A percentile compares a stretch with the other conserved stretches of the same genome.
Evolutionary conservation across 2,113 vertebrate genomes (phyloP).

Genomic region (Chaetorhynchus papuensis): DNA sequence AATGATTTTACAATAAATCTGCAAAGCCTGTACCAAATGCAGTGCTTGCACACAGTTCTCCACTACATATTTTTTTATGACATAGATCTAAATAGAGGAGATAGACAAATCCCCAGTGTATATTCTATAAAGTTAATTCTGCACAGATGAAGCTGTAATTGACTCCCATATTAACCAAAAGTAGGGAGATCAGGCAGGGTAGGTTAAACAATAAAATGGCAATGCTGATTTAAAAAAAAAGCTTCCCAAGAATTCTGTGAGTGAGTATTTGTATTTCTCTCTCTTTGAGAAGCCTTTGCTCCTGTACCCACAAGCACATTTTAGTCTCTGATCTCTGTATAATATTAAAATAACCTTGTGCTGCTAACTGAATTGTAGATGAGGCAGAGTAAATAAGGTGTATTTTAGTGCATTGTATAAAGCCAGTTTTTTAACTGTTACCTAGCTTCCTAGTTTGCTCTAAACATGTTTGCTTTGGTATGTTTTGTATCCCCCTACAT

Average conservation of each 20-base stretch:
- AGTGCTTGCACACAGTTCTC: conserved; percentile 40
- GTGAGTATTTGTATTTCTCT: conserved; percentile 23
- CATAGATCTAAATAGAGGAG: conserved; percentile 70
- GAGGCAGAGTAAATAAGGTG: neutral
- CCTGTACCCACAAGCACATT: neutral
- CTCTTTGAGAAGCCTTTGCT: neutral
- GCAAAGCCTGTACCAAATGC: conserved; percentile 60
- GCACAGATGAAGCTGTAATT: conserved; percentile 77
- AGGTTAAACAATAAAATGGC: conserved; percentile 59
- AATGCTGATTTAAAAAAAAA: conserved; percentile 56
- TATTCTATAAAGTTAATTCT: conserved; percentile 77
- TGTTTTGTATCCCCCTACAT: neutral
- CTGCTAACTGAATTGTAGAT: neutral
- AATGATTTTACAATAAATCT: conserved; percentile 70
- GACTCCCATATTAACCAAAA: conserved; percentile 70
- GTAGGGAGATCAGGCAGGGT: conserved; percentile 63
- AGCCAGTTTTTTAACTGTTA: neutral
- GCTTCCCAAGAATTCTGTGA: conserved; percentile 8
- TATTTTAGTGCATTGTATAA: neutral
- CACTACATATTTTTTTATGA: conserved; percentile 63
- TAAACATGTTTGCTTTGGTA: neutral
- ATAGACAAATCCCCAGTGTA: conserved; percentile 71
- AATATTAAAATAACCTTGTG: conserved; percentile 33
- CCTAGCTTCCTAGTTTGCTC: neutral
- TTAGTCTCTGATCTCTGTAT: neutral